These are phyloP conservation scores for Aeoliscus strigatus DNA, from an alignment of 2,797 vertebrate species.

Conservation along the genomic window DNA sequence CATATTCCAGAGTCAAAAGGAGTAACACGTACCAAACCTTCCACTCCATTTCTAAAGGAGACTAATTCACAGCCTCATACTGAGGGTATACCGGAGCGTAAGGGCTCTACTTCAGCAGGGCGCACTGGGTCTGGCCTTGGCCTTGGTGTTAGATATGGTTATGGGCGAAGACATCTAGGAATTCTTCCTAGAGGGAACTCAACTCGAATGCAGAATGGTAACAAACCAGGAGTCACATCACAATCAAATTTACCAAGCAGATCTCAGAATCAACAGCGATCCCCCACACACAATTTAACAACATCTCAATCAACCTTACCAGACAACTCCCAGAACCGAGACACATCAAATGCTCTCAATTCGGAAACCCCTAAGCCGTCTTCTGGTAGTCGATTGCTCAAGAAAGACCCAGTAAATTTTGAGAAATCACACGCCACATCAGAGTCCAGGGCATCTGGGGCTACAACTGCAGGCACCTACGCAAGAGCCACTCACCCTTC, in stretches of 20 bases:
- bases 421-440: constrained; percentile 28
- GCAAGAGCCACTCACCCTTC: constrained; percentile 15
- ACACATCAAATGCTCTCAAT: constrained; percentile 21
- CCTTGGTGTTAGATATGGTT: constrained; percentile 49
- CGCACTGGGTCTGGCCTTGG: constrained; percentile 40
- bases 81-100: constrained; percentile 31
- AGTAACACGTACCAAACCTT: constrained; percentile 41
- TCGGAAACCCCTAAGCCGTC: constrained; percentile 22
- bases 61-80: constrained; percentile 39
- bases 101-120: constrained; percentile 29
- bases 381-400: constrained; percentile 18
- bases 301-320: constrained; percentile 41
- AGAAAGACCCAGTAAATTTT: constrained; percentile 12
- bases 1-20: constrained; percentile 53
- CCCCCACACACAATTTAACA: constrained; percentile 35
- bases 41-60: constrained; percentile 44
- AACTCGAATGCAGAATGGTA: constrained; percentile 49
- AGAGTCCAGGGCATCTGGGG: constrained; percentile 25
- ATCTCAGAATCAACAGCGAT: constrained; percentile 35
- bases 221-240: constrained; percentile 55
- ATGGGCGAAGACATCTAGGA: constrained; percentile 57
- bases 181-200: constrained; percentile 57
- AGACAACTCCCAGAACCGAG: constrained; percentile 41
- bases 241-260: constrained; percentile 50
- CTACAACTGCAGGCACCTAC: constrained; percentile 6